Evolutionary conservation across 2,113 vertebrate genomes (phyloP).

Genomic region (Microcebus murinus): DNA sequence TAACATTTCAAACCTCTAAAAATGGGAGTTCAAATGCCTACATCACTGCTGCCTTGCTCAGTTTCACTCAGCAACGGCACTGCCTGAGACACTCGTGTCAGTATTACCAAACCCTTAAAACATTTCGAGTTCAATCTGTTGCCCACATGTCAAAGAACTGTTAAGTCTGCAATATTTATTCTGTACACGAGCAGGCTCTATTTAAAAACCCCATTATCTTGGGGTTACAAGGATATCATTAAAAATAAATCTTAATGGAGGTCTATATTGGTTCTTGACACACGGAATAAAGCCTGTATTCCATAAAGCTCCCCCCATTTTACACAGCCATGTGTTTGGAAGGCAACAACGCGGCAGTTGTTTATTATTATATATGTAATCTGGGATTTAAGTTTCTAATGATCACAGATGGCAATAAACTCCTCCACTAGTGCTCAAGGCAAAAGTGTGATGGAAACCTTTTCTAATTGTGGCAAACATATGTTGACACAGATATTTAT

Average conservation of each 20-base stretch:
- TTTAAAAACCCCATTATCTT: slow-evolving; percentile 24
- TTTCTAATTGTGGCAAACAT: background rate
- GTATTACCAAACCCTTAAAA: slow-evolving; percentile 42
- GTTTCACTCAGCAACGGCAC: background rate
- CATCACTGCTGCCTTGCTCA: background rate
- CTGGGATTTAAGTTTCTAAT: slow-evolving; percentile 58
- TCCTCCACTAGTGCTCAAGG: background rate
- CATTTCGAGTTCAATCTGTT: slow-evolving; percentile 50
- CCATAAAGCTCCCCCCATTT: background rate
- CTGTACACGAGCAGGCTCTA: background rate
- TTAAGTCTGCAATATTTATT: background rate
- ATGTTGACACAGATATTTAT: background rate
- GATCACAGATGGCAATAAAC: slow-evolving; percentile 36
- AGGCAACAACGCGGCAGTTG: background rate
- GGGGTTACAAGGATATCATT: slow-evolving; percentile 14
- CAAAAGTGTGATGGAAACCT: background rate
- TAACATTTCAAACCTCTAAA: background rate
- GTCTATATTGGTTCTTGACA: background rate
- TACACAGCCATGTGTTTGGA: background rate
- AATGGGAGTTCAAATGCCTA: background rate
- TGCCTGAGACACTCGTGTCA: background rate
- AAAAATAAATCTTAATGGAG: background rate
- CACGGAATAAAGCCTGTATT: background rate
- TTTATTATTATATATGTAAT: slow-evolving; percentile 30
- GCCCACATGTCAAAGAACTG: background rate